Evolutionary conservation across 2,113 vertebrate species (phyloP), one percentile per base, ranked within the genome.

Genomic region (Bothrops jararaca): DNA sequence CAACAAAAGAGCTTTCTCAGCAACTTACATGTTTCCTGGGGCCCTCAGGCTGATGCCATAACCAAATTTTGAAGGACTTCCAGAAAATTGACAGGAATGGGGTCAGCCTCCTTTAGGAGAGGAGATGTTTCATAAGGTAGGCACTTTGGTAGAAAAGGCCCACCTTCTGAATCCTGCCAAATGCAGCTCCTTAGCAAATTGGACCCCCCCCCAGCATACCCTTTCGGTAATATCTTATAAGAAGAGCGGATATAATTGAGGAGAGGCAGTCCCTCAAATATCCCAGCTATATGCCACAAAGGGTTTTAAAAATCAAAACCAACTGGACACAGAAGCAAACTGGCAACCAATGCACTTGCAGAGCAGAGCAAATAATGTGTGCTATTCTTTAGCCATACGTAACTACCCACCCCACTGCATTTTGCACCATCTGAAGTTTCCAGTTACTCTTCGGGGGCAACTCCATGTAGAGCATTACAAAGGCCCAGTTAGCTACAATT

Each of bases 171-270:
- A 20, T 57, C 56, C 20, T 20, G 5, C 56, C 56, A 57, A 57
- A 4, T 22, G 18, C 4, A 57, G 56, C 56, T 20, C 20, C 58
- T 29, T 5, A 34, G n/a, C 64, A 74, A n/a, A 74, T 20, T 3
- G 15, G 1, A 20, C 4, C 29, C 60, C 11, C 2, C 0, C 5
- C 0, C 6, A 34, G n/a, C 5, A 39, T 20, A 74, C 2, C 2
- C 15, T 2, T 74, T 20, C 13, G 2, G 64, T n/a, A 18, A 18
- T 34, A n/a, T 18, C 4, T 74, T n/a, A 74, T 18, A 18, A 34
- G 69, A 74, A 34, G 2, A 34, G 69, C 13, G 6, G 5, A 34
- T 74, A 18, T 74, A 34, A 74, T 34, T 39, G 69, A 34, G 13
- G 69, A 74, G n/a, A 34, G 15, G 4, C 4, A 34, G 13, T 74